Percentiles rank a stretch among this genome's conserved stretches.
Evolutionary conservation across 2,888 invertebrate genomes (phyloP).

Genomic region (Melinaea menophilus): DNA sequence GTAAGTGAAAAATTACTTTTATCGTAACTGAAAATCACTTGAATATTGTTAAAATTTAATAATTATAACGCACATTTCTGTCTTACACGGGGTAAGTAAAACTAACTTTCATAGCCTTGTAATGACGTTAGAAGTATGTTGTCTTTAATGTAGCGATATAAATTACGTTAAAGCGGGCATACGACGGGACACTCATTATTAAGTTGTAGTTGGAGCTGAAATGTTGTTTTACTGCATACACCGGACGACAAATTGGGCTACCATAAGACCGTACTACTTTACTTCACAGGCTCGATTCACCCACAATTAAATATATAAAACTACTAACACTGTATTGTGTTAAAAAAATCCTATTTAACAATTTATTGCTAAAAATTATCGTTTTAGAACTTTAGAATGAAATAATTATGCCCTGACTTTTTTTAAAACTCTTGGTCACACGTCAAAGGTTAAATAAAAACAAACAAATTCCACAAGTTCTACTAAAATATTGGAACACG

Average conservation of each 20-base stretch:
- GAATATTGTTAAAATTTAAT: too few relatives aligned
- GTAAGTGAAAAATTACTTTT: too few relatives aligned
- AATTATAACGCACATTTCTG: too few relatives aligned
- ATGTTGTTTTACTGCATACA: constrained; percentile 59
- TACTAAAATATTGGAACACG: too few relatives aligned
- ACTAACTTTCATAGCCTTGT: constrained; percentile 43
- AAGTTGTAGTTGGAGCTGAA: constrained; percentile 62
- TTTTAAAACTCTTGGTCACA: too few relatives aligned
- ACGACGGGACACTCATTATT: constrained; percentile 50
- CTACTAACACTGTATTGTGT: not conserved
- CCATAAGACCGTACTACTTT: constrained; percentile 33
- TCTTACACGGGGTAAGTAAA: constrained; percentile 29
- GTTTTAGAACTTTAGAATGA: too few relatives aligned
- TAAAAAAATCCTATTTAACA: too few relatives aligned
- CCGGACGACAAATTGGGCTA: constrained; percentile 42
- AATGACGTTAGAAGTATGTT: constrained; percentile 51
- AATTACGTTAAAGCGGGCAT: constrained; percentile 36
- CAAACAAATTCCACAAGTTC: too few relatives aligned
- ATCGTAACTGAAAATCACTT: too few relatives aligned
- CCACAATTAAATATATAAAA: not conserved
- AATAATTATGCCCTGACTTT: too few relatives aligned
- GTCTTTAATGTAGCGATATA: constrained; percentile 33
- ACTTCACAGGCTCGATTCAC: constrained; percentile 19
- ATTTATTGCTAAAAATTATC: too few relatives aligned
- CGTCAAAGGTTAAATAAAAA: too few relatives aligned